Percentiles rank a stretch among this genome's conserved stretches.
Evolutionary conservation across 1,140 invertebrate species (phyloP).

Genomic region (Linepithema humile): DNA sequence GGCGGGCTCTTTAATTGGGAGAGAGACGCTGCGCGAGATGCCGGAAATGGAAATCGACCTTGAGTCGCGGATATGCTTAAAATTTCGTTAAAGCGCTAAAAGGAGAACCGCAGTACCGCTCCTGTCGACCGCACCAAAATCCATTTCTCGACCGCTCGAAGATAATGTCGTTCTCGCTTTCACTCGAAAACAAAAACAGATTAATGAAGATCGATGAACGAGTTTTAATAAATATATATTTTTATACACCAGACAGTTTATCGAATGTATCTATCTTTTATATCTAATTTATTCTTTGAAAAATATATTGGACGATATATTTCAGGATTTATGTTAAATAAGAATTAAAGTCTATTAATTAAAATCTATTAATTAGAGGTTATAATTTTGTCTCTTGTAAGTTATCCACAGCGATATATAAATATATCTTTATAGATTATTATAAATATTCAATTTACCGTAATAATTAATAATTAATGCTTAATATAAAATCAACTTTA

Average conservation of each 20-base stretch:
- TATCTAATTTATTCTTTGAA: constrained; percentile 4
- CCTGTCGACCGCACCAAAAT: not conserved
- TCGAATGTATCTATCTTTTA: constrained; percentile 8
- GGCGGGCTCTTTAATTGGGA: constrained; percentile 68
- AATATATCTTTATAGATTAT: not conserved
- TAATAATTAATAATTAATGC: not conserved
- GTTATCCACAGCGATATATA: not conserved
- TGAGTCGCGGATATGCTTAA: constrained; percentile 34
- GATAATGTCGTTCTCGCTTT: not conserved
- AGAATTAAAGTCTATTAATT: not conserved
- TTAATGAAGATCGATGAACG: constrained; percentile 22
- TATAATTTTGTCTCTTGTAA: not conserved
- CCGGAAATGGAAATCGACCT: constrained; percentile 61
- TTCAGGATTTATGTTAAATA: not conserved
- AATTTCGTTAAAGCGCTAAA: constrained; percentile 51
- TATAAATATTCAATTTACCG: constrained; percentile 1
- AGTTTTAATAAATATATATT: not conserved
- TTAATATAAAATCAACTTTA: not conserved
- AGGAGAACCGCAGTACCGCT: constrained; percentile 11
- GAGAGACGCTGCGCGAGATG: constrained; percentile 41
- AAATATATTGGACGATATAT: not conserved
- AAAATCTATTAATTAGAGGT: not conserved
- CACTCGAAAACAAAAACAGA: not conserved
- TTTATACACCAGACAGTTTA: not conserved
- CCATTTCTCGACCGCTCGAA: constrained; percentile 34